Evolutionary conservation across 2,888 invertebrate genomes (phyloP).

Genomic region (Macroteleia sp.): DNA sequence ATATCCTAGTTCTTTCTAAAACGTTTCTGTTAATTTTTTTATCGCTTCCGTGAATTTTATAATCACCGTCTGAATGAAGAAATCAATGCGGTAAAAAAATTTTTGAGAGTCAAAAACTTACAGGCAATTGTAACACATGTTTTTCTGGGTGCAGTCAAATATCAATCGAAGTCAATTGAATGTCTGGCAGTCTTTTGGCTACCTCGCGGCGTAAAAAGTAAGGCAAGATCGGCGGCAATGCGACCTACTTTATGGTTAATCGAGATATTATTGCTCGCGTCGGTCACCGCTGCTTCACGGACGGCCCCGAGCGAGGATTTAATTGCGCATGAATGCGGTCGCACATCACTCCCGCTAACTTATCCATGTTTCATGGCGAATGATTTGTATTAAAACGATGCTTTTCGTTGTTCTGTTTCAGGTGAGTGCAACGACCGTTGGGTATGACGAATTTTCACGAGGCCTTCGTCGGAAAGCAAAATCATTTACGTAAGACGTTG

Average conservation of each 20-base stretch:
- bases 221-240: slow-evolving; percentile 35
- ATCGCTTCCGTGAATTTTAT: too few relatives aligned
- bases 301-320: slow-evolving; percentile 56
- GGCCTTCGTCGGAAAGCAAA: slow-evolving; percentile 26
- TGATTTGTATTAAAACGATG: slow-evolving; percentile 60
- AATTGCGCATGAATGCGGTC: slow-evolving; percentile 61
- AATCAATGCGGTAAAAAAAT: too few relatives aligned
- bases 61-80: too few relatives aligned
- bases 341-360: slow-evolving; percentile 60
- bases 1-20: too few relatives aligned
- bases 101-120: too few relatives aligned
- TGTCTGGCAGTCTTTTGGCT: slow-evolving; percentile 27
- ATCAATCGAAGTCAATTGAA: slow-evolving; percentile 1
- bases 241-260: slow-evolving; percentile 63
- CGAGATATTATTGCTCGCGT: slow-evolving; percentile 57
- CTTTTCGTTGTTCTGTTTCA: slow-evolving; percentile 63
- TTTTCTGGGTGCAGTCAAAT: neutral
- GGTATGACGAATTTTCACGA: neutral
- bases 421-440: slow-evolving; percentile 66
- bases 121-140: neutral
- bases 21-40: too few relatives aligned
- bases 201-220: slow-evolving; percentile 29
- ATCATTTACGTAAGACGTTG: slow-evolving; percentile 22
- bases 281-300: slow-evolving; percentile 27
- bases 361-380: slow-evolving; percentile 67